Conservation (phyloP, 2,113 vertebrate genomes). For the Ovibos moschatus region DNA sequence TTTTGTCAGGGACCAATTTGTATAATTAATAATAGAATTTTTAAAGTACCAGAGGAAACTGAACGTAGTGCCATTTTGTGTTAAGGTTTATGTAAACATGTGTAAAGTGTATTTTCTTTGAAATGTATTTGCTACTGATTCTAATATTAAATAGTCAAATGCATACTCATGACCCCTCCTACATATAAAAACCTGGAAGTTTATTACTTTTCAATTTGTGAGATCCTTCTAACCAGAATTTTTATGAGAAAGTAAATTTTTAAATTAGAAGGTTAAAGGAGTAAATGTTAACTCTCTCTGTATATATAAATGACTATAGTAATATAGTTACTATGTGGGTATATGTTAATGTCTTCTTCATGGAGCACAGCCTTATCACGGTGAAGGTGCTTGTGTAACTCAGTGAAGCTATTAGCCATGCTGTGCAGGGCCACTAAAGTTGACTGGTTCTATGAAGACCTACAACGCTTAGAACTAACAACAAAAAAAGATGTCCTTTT, state of each 20-base stretch:
- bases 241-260: constrained; percentile 9
- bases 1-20: not conserved
- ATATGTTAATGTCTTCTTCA: not conserved
- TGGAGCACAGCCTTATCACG: not conserved
- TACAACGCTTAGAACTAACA: not conserved
- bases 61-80: not conserved
- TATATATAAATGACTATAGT: not conserved
- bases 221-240: not conserved
- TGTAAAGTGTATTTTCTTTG: not conserved
- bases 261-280: not conserved
- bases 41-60: not conserved
- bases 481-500: not conserved
- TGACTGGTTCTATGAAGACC: not conserved
- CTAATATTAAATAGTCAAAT: constrained; percentile 11
- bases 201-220: constrained; percentile 39
- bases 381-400: not conserved
- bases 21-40: constrained; percentile 9
- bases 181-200: not conserved
- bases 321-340: not conserved
- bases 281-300: not conserved
- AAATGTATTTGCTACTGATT: constrained; percentile 4
- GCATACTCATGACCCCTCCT: not conserved
- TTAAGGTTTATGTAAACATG: constrained; percentile 26
- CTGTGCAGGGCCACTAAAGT: not conserved
- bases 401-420: not conserved